phyloP scores from a whole-genome alignment of 2,888 invertebrate genomes.

The Alitta virens region DNA sequence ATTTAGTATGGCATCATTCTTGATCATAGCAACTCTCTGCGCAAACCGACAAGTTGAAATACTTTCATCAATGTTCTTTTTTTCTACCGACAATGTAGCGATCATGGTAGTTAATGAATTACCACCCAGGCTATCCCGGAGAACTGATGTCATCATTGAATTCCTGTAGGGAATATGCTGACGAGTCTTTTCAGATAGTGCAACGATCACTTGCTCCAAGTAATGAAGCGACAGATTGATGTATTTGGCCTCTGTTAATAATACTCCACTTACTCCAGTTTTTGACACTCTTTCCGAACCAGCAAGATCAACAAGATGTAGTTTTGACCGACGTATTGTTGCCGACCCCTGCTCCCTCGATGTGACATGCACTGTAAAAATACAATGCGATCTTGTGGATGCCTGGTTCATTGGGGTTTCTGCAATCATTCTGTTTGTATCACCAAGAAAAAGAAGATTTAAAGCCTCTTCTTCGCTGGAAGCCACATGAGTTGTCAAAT shows the following conservation, averaged over 20 bases:
- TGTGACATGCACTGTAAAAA: conserved; percentile 56
- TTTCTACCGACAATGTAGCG: conserved; percentile 56
- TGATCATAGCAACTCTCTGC: conserved; percentile 58
- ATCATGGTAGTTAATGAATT: conserved; percentile 60
- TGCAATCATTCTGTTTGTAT: conserved; percentile 58
- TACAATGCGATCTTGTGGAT: conserved; percentile 58
- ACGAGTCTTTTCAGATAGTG: conserved; percentile 52
- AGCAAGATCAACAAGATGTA: conserved; percentile 58
- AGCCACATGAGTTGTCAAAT: conserved; percentile 53
- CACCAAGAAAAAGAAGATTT: conserved; percentile 56
- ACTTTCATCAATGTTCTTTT: conserved; percentile 54
- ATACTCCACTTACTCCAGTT: conserved; percentile 53
- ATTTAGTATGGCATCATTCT: conserved; percentile 57
- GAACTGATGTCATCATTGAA: conserved; percentile 58
- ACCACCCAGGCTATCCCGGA: conserved; percentile 57
- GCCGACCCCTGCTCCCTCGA: conserved; percentile 52
- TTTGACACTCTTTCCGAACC: conserved; percentile 58
- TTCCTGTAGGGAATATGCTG: conserved; percentile 57
- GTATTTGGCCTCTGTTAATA: conserved; percentile 57
- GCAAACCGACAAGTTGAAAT: conserved; percentile 59
- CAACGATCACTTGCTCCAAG: conserved; percentile 57
- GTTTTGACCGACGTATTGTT: conserved; percentile 53
- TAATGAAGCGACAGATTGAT: conserved; percentile 57
- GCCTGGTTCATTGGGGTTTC: conserved; percentile 60
- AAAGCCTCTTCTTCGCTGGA: conserved; percentile 56